Conservation (phyloP, 1,140 invertebrate genomes). For the Pseudobourletiella spinata region DNA sequence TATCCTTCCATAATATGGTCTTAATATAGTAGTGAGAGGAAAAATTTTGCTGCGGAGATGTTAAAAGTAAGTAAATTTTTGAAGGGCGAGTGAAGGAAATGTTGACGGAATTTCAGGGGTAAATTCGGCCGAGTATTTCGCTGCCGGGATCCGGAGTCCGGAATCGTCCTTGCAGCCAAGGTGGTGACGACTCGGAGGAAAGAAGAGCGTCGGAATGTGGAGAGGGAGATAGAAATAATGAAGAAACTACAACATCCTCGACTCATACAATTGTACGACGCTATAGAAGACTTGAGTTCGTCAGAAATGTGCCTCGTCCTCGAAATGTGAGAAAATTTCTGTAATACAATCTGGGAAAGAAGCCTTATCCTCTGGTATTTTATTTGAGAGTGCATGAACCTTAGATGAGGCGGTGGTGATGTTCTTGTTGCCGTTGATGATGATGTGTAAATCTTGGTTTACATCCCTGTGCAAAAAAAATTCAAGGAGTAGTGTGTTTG, state of each 20-base stretch:
- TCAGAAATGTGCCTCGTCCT: constrained; percentile 89
- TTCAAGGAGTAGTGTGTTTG: too few relatives aligned
- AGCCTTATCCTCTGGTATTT: too few relatives aligned
- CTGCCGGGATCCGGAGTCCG: constrained; percentile 73
- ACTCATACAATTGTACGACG: constrained; percentile 91
- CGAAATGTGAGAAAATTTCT: constrained; percentile 78
- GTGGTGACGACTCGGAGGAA: constrained; percentile 69
- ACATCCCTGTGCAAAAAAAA: too few relatives aligned
- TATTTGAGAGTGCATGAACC: too few relatives aligned
- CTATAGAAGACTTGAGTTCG: constrained; percentile 68
- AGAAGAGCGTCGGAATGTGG: constrained; percentile 82
- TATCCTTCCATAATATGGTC: neutral
- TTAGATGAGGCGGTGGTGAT: too few relatives aligned
- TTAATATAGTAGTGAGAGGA: neutral
- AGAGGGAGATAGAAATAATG: constrained; percentile 96
- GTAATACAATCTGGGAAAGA: too few relatives aligned
- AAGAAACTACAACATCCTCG: constrained; percentile 81
- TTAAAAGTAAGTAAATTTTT: neutral
- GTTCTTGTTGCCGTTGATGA: too few relatives aligned
- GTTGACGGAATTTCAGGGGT: too few relatives aligned
- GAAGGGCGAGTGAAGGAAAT: too few relatives aligned
- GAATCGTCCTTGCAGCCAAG: constrained; percentile 80
- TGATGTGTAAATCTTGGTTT: too few relatives aligned
- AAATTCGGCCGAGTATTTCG: constrained; percentile 96
- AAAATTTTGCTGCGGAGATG: neutral